Conservation (phyloP, 2,888 invertebrate genomes). For the Anthrax anthrax region DNA sequence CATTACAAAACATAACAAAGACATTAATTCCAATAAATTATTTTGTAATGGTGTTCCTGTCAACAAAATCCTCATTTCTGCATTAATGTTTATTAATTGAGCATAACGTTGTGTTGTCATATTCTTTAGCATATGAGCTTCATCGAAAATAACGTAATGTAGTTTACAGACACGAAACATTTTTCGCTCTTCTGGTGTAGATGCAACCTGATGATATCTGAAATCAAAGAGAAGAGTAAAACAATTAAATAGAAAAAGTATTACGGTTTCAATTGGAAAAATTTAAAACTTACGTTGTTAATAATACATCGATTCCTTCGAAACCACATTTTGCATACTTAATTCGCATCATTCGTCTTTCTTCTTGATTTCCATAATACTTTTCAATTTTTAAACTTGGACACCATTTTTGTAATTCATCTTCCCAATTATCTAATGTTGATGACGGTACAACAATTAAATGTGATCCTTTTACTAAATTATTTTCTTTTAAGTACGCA, state of each 20-base stretch:
- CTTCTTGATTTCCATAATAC: slow-evolving; percentile 81
- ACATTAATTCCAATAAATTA: slow-evolving; percentile 90
- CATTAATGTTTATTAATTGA: slow-evolving; percentile 76
- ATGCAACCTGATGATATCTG: slow-evolving; percentile 28
- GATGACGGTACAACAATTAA: slow-evolving; percentile 93
- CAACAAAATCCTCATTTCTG: slow-evolving; percentile 69
- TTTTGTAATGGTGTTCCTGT: slow-evolving; percentile 96
- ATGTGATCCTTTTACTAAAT: slow-evolving; percentile 62
- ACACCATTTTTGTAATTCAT: slow-evolving; percentile 65
- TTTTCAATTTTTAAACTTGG: slow-evolving; percentile 63
- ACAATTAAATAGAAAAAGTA: not conserved
- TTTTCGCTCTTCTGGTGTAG: slow-evolving; percentile 77
- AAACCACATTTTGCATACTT: slow-evolving; percentile 59
- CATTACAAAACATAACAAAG: slow-evolving; percentile 89
- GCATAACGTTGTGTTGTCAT: slow-evolving; percentile 88
- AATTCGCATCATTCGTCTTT: slow-evolving; percentile 61
- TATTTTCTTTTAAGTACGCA: slow-evolving; percentile 72
- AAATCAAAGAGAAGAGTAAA: not conserved
- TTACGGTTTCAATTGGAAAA: not conserved
- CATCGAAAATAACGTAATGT: slow-evolving; percentile 91
- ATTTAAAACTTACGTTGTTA: slow-evolving; percentile 62
- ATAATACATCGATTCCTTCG: slow-evolving; percentile 63
- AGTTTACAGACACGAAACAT: slow-evolving; percentile 78
- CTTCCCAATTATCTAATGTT: slow-evolving; percentile 80
- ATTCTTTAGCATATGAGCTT: slow-evolving; percentile 96